A percentile compares a stretch with the other conserved stretches of the same genome.
Conservation (phyloP, 2,113 vertebrate species). For the Leiothrix lutea region DNA sequence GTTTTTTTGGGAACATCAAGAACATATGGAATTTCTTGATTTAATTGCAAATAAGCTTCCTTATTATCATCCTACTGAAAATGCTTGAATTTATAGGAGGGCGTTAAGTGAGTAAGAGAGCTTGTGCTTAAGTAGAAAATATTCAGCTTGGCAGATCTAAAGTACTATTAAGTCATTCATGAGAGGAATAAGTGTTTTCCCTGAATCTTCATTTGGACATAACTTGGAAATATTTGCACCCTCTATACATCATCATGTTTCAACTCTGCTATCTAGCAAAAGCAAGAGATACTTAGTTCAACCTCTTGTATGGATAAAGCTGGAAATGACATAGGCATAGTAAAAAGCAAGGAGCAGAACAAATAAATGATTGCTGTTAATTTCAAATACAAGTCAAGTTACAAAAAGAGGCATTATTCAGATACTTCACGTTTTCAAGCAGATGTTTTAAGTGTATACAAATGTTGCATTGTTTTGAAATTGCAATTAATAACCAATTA, state of each 20-base stretch:
- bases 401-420: background rate
- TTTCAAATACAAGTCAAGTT: background rate
- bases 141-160: background rate
- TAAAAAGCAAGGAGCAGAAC: background rate
- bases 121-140: background rate
- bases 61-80: background rate
- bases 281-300: background rate
- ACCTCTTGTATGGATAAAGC: background rate
- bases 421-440: background rate
- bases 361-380: background rate
- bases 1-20: background rate
- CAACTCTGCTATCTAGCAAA: background rate
- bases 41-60: background rate
- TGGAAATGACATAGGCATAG: background rate
- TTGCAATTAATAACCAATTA: background rate
- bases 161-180: background rate
- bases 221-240: background rate
- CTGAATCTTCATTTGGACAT: background rate
- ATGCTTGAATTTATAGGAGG: background rate
- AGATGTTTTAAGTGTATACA: background rate
- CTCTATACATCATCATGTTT: background rate
- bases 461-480: background rate
- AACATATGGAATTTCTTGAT: background rate
- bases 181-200: background rate
- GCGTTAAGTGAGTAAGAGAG: background rate